Percentiles rank a stretch among this genome's conserved stretches.
Evolutionary conservation across 2,888 invertebrate species (phyloP).

Genomic region (Pollenia griseotomentosa): DNA sequence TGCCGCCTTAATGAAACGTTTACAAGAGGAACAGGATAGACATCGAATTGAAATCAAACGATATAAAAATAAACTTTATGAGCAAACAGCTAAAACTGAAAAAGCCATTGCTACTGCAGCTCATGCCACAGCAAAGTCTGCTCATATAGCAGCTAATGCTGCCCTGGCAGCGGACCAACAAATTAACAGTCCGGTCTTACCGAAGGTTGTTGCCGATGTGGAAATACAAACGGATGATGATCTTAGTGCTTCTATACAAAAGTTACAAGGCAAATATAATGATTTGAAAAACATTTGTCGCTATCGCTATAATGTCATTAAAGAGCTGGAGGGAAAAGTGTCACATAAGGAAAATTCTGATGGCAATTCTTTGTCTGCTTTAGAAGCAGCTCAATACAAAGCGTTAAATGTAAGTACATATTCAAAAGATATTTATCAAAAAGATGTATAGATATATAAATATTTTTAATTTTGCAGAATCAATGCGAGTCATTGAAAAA

Average conservation of each 20-base stretch:
- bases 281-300: conserved; percentile 80
- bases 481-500: conserved; percentile 73
- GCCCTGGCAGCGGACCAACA: conserved; percentile 58
- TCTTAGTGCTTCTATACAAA: conserved; percentile 73
- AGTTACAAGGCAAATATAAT: conserved; percentile 77
- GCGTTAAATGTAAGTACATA: conserved; percentile 76
- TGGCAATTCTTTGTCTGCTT: conserved; percentile 70
- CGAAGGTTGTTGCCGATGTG: conserved; percentile 7
- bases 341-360: conserved; percentile 76
- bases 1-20: conserved; percentile 78
- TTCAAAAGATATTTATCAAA: not conserved
- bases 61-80: conserved; percentile 76
- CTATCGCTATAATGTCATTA: conserved; percentile 77
- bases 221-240: conserved; percentile 78
- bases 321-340: conserved; percentile 77
- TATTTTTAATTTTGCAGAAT: conserved; percentile 69
- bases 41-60: conserved; percentile 79
- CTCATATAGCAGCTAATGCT: conserved; percentile 5
- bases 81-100: conserved; percentile 71
- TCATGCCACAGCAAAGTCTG: conserved; percentile 10
- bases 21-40: conserved; percentile 80
- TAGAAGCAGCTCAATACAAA: conserved; percentile 75
- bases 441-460: not conserved
- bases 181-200: not conserved
- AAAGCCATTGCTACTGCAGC: conserved; percentile 52